Evolutionary conservation across 2,888 invertebrate genomes (phyloP).

Genomic region (Julus scandinavius): DNA sequence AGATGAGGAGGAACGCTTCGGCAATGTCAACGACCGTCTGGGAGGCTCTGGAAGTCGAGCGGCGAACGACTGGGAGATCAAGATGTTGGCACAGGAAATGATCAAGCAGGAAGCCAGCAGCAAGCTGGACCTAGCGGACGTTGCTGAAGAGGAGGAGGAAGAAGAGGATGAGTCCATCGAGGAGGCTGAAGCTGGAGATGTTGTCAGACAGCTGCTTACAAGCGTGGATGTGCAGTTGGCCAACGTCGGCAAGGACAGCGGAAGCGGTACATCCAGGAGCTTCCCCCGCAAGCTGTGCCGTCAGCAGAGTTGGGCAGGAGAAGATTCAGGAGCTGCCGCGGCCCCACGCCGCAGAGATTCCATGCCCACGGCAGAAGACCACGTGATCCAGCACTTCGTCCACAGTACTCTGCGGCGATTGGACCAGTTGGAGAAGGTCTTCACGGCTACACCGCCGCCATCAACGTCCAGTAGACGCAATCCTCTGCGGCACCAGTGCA

Average conservation of each 20-base stretch:
- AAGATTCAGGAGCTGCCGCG: neutral
- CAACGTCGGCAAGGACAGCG: neutral
- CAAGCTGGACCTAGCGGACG: slow-evolving; percentile 46
- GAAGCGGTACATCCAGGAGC: neutral
- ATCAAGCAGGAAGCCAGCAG: slow-evolving; percentile 65
- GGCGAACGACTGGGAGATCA: slow-evolving; percentile 75
- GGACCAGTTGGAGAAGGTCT: slow-evolving; percentile 55
- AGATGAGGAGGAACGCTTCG: slow-evolving; percentile 61
- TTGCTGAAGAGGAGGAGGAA: slow-evolving; percentile 49
- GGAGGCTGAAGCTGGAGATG: neutral
- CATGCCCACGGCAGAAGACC: slow-evolving; percentile 49
- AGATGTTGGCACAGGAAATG: slow-evolving; percentile 80
- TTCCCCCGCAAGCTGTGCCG: slow-evolving; percentile 37
- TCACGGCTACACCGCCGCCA: neutral
- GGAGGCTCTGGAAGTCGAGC: slow-evolving; percentile 40
- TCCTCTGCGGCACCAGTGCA: slow-evolving; percentile 48
- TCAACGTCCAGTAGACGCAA: neutral
- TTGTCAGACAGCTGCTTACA: neutral
- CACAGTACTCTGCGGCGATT: slow-evolving; percentile 54
- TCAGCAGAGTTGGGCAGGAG: slow-evolving; percentile 53
- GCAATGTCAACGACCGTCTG: slow-evolving; percentile 58
- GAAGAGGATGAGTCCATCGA: slow-evolving; percentile 48
- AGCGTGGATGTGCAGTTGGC: neutral
- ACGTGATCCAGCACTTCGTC: slow-evolving; percentile 54
- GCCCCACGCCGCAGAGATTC: slow-evolving; percentile 47